Conservation (phyloP, 2,113 vertebrate species). For the Hymenochirus boettgeri region DNA sequence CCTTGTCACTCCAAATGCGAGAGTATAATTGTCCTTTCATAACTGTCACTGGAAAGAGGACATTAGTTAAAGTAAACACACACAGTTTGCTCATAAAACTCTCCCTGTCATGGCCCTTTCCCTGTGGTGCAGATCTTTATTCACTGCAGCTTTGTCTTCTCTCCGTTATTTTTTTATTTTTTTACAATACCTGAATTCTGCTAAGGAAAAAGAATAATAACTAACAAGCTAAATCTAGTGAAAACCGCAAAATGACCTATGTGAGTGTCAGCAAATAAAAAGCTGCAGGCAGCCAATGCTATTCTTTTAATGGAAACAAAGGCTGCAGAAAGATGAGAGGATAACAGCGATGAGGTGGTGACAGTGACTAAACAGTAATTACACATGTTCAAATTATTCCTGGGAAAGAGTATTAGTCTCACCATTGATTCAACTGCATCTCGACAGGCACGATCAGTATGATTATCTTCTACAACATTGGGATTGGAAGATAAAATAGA, state of each 20-base stretch:
- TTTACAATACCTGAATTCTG: background rate
- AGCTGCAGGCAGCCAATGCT: conserved; percentile 2
- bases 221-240: conserved; percentile 22
- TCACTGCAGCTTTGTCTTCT: too few species aligned
- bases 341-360: conserved; percentile 32
- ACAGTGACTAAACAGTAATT: conserved; percentile 37
- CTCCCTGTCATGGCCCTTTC: too few species aligned
- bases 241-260: conserved; percentile 10
- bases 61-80: too few species aligned
- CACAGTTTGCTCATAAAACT: too few species aligned
- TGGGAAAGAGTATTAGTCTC: background rate
- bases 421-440: conserved; percentile 25
- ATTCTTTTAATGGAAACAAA: conserved; percentile 34
- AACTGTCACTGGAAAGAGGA: too few species aligned
- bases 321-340: conserved; percentile 28
- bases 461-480: conserved; percentile 33
- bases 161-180: background rate
- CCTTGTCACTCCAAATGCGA: too few species aligned
- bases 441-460: conserved; percentile 26
- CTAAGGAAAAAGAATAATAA: conserved; percentile 6
- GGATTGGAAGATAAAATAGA: conserved; percentile 24
- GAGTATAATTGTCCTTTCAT: too few species aligned
- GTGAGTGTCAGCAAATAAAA: conserved; percentile 7
- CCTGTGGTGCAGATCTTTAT: too few species aligned
- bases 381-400: conserved; percentile 23